Evolutionary conservation across 2,113 vertebrate species (phyloP).

Genomic region (Ailuropoda melanoleuca): DNA sequence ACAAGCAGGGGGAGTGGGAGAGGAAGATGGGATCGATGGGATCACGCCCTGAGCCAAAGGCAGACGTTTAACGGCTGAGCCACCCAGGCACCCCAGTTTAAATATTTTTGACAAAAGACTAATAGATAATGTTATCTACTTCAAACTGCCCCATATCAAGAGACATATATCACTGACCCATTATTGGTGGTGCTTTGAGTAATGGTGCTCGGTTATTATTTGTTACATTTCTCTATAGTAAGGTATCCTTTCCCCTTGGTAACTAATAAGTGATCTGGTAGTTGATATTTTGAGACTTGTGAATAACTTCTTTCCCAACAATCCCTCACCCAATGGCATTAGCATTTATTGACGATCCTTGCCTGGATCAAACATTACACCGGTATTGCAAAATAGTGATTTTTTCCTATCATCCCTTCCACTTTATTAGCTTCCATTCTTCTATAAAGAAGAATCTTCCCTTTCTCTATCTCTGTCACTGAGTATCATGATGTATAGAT

Average conservation of each 20-base stretch:
- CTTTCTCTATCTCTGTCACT: neutral
- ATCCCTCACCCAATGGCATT: neutral
- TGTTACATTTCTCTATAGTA: neutral
- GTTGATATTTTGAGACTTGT: neutral
- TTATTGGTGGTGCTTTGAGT: neutral
- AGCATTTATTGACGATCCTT: neutral
- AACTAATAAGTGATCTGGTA: neutral
- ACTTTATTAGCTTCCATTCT: neutral
- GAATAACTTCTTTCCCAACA: conserved; percentile 4
- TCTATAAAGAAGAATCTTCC: neutral
- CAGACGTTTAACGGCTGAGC: no score
- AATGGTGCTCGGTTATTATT: neutral
- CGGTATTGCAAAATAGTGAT: neutral
- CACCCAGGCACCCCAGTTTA: neutral
- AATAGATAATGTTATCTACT: neutral
- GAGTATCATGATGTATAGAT: neutral
- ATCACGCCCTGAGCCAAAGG: no score
- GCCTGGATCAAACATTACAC: neutral
- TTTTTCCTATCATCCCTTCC: neutral
- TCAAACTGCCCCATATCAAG: neutral
- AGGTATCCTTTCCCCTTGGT: neutral
- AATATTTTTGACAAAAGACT: neutral
- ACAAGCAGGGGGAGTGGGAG: no score
- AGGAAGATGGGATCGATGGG: no score
- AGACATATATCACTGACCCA: neutral